These are phyloP conservation scores for Hoplias malabaricus DNA, from an alignment of 2,113 vertebrate species.

Conservation along the genomic window DNA sequence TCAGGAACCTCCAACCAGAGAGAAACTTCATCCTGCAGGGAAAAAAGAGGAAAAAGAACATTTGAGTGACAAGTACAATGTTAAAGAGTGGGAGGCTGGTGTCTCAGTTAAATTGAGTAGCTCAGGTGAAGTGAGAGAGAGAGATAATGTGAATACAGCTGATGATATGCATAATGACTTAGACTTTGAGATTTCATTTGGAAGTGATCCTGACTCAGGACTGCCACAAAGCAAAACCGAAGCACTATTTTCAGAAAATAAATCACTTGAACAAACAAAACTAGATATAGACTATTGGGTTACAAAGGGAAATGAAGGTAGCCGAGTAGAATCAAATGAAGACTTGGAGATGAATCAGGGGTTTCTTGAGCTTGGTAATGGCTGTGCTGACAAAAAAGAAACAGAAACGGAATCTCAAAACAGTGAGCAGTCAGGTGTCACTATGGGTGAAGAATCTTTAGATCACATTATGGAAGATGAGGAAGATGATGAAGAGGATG, in stretches of 20 bases:
- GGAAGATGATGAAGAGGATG: slow-evolving; percentile 81
- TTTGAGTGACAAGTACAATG: slow-evolving; percentile 45
- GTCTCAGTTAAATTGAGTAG: background rate
- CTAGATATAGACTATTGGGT: slow-evolving; percentile 35
- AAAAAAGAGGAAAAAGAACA: slow-evolving; percentile 45
- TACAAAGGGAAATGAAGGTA: slow-evolving; percentile 53
- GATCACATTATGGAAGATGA: slow-evolving; percentile 92
- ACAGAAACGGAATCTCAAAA: slow-evolving; percentile 94
- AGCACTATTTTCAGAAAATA: slow-evolving; percentile 60
- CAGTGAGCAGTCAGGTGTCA: slow-evolving; percentile 92
- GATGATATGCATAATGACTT: slow-evolving; percentile 72
- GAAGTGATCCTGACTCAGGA: slow-evolving; percentile 81
- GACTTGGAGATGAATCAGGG: slow-evolving; percentile 59
- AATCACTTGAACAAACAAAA: slow-evolving; percentile 56
- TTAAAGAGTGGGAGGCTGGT: slow-evolving; percentile 50
- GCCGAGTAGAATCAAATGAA: slow-evolving; percentile 37
- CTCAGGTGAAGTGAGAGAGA: slow-evolving; percentile 42
- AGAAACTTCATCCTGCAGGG: slow-evolving; percentile 60
- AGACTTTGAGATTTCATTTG: slow-evolving; percentile 90
- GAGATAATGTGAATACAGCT: slow-evolving; percentile 45
- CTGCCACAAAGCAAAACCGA: slow-evolving; percentile 75
- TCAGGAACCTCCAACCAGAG: slow-evolving; percentile 57
- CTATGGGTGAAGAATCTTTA: slow-evolving; percentile 86
- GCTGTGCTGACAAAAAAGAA: slow-evolving; percentile 83
- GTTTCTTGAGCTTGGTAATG: slow-evolving; percentile 81